Conservation (phyloP, 1,140 invertebrate species). For the Listronotus oregonensis region DNA sequence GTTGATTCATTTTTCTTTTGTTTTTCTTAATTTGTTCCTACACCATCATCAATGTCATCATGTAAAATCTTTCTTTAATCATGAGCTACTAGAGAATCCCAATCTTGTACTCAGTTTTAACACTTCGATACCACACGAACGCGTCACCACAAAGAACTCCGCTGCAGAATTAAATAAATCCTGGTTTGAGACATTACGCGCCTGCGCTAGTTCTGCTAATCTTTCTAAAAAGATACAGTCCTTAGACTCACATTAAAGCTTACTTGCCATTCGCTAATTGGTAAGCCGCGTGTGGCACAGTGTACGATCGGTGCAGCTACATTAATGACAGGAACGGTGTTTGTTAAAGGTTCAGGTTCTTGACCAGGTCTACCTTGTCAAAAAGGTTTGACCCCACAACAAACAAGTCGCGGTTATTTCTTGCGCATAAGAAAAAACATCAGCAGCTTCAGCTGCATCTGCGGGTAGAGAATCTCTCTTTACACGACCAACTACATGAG, state of each 20-base stretch:
- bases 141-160: slow-evolving; percentile 48
- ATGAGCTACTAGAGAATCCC: slow-evolving; percentile 37
- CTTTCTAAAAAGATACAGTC: slow-evolving; percentile 22
- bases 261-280: no score
- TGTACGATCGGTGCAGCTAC: no score
- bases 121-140: slow-evolving; percentile 45
- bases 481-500: no score
- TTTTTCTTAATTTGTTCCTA: slow-evolving; percentile 46
- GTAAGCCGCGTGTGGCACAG: no score
- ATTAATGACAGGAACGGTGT: no score
- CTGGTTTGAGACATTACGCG: slow-evolving; percentile 2
- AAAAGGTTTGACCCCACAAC: no score
- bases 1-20: slow-evolving; percentile 47
- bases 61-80: slow-evolving; percentile 41
- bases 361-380: no score
- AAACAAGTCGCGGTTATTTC: no score
- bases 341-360: no score
- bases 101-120: slow-evolving; percentile 36
- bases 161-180: slow-evolving; percentile 29
- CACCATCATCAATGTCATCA: slow-evolving; percentile 48
- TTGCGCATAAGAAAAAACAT: no score
- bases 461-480: no score
- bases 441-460: no score
- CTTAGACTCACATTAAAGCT: slow-evolving; percentile 17
- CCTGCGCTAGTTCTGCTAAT: slow-evolving; percentile 12